phyloP scores from a whole-genome alignment of 2,113 vertebrate species.

The Gopherus flavomarginatus region DNA sequence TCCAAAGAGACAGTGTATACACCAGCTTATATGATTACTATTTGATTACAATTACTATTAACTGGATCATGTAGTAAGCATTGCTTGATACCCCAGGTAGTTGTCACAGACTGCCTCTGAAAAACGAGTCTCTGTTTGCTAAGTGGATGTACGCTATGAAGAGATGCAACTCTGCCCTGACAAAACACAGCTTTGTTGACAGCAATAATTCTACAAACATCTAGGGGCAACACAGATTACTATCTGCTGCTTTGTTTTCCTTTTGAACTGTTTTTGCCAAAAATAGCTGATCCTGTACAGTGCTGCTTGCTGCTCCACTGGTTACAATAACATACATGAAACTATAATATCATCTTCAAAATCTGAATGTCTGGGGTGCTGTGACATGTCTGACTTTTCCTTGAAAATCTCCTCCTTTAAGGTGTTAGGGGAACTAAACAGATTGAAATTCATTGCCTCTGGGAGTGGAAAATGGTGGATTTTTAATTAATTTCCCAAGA shows the following conservation, averaged over 20 bases:
- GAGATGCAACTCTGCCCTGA: background rate
- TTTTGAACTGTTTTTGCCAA: background rate
- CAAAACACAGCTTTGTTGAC: constrained; percentile 7
- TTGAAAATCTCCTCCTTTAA: constrained; percentile 2
- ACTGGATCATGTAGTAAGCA: background rate
- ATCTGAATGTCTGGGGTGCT: background rate
- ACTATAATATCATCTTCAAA: background rate
- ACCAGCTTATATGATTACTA: background rate
- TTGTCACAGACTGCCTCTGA: constrained; percentile 27
- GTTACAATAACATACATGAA: background rate
- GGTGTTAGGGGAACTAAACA: background rate
- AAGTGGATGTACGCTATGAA: background rate
- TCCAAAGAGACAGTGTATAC: background rate
- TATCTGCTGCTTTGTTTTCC: background rate
- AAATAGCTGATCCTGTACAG: background rate
- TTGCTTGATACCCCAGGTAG: constrained; percentile 3
- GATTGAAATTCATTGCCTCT: constrained; percentile 10
- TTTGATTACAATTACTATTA: background rate
- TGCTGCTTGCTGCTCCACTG: background rate
- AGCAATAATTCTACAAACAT: background rate
- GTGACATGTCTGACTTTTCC: background rate
- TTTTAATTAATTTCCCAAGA: constrained; percentile 54
- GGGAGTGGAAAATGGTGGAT: background rate
- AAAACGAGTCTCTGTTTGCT: constrained; percentile 8
- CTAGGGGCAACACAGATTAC: background rate